phyloP scores from a whole-genome alignment of 2,888 invertebrate genomes.

The Sturmia bella region DNA sequence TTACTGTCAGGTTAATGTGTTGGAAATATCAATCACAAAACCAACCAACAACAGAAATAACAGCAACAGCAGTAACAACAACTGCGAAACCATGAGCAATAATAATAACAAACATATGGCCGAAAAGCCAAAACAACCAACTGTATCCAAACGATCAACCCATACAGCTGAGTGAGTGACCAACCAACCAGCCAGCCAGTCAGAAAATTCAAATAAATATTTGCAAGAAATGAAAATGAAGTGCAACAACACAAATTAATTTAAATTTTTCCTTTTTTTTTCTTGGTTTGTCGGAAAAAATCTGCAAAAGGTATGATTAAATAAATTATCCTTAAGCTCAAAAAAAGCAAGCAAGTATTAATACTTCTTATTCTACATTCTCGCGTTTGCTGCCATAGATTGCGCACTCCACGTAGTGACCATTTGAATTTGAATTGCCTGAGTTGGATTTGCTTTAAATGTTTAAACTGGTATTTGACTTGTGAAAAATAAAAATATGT shows the following conservation, averaged over 20 bases:
- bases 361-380: constrained; percentile 21
- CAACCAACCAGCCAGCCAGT: not conserved
- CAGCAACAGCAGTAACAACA: constrained; percentile 16
- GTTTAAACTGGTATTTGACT: constrained; percentile 42
- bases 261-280: constrained; percentile 30
- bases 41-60: constrained; percentile 52
- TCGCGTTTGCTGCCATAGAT: constrained; percentile 2
- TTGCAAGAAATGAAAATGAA: constrained; percentile 53
- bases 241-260: constrained; percentile 58
- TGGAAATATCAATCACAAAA: constrained; percentile 67
- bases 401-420: constrained; percentile 1
- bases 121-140: constrained; percentile 35
- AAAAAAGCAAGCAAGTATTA: constrained; percentile 31
- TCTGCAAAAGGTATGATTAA: constrained; percentile 57
- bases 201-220: constrained; percentile 48
- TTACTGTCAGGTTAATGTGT: constrained; percentile 70
- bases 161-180: not conserved
- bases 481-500: constrained; percentile 49
- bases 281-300: constrained; percentile 3
- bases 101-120: constrained; percentile 54
- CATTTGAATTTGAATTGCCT: constrained; percentile 22
- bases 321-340: constrained; percentile 61
- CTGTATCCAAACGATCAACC: constrained; percentile 17
- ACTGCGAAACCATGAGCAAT: constrained; percentile 5
- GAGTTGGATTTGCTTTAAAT: constrained; percentile 10